Conservation (phyloP, 2,113 vertebrate genomes). For the Rhinopomastus cyanomelas region DNA sequence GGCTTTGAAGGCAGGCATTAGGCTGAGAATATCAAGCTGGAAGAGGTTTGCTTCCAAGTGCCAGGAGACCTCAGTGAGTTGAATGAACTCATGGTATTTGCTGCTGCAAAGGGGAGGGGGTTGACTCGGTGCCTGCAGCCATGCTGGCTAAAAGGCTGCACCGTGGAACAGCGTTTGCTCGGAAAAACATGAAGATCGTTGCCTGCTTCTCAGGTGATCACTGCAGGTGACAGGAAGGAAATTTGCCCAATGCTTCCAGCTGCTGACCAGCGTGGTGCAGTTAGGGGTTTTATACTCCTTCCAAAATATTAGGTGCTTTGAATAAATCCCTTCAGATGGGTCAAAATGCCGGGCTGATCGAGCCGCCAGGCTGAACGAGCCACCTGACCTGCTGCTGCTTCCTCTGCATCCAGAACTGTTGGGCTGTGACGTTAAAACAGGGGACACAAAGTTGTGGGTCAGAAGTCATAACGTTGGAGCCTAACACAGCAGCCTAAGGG, state of each 20-base stretch:
- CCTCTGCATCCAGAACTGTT: not conserved
- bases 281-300: not conserved
- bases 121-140: not conserved
- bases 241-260: not conserved
- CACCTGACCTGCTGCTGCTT: not conserved
- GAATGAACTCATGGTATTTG: fast-evolving
- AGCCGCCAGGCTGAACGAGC: not conserved
- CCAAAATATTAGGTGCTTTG: not conserved
- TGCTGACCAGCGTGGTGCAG: not conserved
- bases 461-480: not conserved
- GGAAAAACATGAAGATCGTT: not conserved
- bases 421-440: not conserved
- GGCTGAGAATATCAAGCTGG: not conserved
- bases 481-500: not conserved
- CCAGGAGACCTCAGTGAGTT: not conserved
- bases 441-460: not conserved
- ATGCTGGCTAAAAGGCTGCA: not conserved
- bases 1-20: not conserved
- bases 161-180: fast-evolving
- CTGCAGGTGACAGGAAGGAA: not conserved
- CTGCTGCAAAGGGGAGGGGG: not conserved
- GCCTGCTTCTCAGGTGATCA: not conserved
- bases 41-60: not conserved
- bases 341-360: not conserved
- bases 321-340: not conserved